phyloP scores from a whole-genome alignment of 2,797 vertebrate genomes.

The Gymnoscopelus microlampas region DNA sequence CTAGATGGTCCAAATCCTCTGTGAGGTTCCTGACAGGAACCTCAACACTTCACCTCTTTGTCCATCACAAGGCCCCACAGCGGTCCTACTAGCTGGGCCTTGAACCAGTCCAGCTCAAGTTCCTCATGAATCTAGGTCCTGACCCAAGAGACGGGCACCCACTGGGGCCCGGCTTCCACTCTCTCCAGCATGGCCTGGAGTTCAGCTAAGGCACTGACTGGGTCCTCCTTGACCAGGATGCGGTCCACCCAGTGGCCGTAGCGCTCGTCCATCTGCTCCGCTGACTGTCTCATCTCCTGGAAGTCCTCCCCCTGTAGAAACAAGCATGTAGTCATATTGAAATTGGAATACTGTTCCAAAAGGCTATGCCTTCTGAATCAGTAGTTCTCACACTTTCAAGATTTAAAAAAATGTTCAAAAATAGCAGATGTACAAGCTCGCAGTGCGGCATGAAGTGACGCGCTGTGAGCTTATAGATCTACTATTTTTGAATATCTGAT shows the following conservation, averaged over 20 bases:
- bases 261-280: constrained; percentile 86
- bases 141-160: constrained; percentile 91
- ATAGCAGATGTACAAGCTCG: too few species aligned
- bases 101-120: not conserved
- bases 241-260: constrained; percentile 90
- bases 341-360: not conserved
- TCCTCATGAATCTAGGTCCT: constrained; percentile 71
- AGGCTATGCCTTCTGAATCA: too few species aligned
- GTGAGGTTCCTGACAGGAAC: not conserved
- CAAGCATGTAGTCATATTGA: constrained; percentile 3
- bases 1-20: constrained; percentile 10
- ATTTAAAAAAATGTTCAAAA: too few species aligned
- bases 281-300: constrained; percentile 87
- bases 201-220: constrained; percentile 83
- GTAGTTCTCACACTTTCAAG: too few species aligned
- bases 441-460: too few species aligned
- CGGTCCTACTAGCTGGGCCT: not conserved
- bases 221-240: constrained; percentile 88
- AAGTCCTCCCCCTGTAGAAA: constrained; percentile 86
- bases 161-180: constrained; percentile 86
- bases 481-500: too few species aligned
- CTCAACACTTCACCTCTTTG: not conserved
- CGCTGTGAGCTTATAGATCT: too few species aligned
- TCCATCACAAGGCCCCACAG: not conserved
- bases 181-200: constrained; percentile 86